A percentile compares a stretch with the other conserved stretches of the same genome.
Conservation (phyloP, 2,113 vertebrate genomes). For the Ailurus styani region DNA sequence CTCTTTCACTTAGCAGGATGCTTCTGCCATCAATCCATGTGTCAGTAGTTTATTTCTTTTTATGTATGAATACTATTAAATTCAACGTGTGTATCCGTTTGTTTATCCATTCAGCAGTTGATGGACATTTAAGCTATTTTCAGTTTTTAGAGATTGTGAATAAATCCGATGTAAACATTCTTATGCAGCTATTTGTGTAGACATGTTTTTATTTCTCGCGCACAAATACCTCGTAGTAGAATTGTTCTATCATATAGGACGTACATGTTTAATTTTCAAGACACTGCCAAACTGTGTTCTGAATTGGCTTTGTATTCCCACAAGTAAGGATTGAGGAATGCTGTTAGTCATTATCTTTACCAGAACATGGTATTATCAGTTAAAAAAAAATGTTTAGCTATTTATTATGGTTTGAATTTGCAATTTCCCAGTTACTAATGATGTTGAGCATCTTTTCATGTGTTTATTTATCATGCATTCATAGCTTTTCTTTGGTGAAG, state of each 20-base stretch:
- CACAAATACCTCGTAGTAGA: neutral
- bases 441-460: neutral
- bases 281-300: neutral
- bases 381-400: neutral
- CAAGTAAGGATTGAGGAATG: neutral
- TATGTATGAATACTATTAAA: neutral
- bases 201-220: neutral
- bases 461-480: neutral
- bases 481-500: neutral
- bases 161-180: neutral
- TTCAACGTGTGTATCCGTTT: neutral
- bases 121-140: neutral
- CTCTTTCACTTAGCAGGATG: neutral
- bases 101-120: neutral
- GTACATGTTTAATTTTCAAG: neutral
- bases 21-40: neutral
- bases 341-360: neutral
- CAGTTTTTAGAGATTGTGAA: neutral
- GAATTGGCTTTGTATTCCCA: neutral
- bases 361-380: neutral
- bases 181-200: neutral
- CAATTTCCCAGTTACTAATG: neutral
- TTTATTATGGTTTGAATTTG: slow-evolving; percentile 7
- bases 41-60: neutral
- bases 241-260: neutral